Evolutionary conservation across 2,888 invertebrate genomes (phyloP), one percentile per base, ranked within the genome.

Genomic region (Cheiracanthium punctorium): DNA sequence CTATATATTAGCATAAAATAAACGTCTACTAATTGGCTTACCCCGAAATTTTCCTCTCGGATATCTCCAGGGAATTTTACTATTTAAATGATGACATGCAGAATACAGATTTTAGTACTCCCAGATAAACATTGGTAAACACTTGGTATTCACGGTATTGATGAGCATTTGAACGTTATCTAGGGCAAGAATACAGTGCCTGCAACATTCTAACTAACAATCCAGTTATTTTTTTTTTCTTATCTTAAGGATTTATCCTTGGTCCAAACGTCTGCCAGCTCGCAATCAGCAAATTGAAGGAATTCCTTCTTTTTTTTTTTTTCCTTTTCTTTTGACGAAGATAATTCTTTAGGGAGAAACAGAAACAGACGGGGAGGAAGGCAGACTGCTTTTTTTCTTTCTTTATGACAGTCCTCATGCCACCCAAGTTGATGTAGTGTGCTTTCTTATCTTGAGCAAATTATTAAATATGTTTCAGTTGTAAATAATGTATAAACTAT

Each of bases 221-320:
- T 67, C 30, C 20, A 67, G 30, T 67, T 58, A 24, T 58, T 20
- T 41, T 70, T 85, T 58, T 58, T 58, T 20, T 41, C 74, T 85
- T 79, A 79, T 79, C 79, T 48, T n/a, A 20, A 52, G 69, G 72
- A 85, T 85, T 85, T 85, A 85, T 79, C 72, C 84, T 74, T 76
- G 70, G 70, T 32, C 52, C 33, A 32, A 79, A 58, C 73, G 69
- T 64, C 84, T 85, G 84, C 52, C 79, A 85, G 64, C 67, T 73
- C 69, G 79, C 84, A 85, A 85, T 85, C 84, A 85, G 79, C 74
- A 74, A 85, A 85, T 85, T 85, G 84, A 79, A 69, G n/a, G 73
- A 43, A 64, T 69, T 52, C 69, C 29, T 24, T 14, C 20, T 2
- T 43, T 71, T 75, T 58, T 69, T 73, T 73, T 67, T 48, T 2